These are phyloP conservation scores for Trichechus manatus DNA, from an alignment of 2,113 vertebrate species.

Conservation along the genomic window DNA sequence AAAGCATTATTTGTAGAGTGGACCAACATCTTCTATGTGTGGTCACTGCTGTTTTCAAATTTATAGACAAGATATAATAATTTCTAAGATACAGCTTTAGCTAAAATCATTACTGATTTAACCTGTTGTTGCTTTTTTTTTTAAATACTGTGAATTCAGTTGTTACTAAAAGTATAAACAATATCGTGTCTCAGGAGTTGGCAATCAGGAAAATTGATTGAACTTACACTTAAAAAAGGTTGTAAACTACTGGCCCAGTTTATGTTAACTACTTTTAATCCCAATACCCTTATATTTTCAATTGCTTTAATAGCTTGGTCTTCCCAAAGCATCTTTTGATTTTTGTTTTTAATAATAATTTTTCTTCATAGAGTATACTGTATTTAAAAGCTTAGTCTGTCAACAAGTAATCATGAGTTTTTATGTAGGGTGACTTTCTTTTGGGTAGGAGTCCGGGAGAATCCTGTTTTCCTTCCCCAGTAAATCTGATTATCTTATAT, in stretches of 20 bases:
- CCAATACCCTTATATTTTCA: slow-evolving; percentile 30
- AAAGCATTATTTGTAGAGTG: neutral
- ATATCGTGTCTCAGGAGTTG: neutral
- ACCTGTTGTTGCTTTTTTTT: slow-evolving; percentile 13
- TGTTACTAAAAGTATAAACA: slow-evolving; percentile 3
- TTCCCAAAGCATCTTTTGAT: slow-evolving; percentile 31
- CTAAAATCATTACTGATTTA: slow-evolving; percentile 55
- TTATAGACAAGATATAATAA: slow-evolving; percentile 3
- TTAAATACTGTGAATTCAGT: neutral
- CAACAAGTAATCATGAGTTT: slow-evolving; percentile 13
- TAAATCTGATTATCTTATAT: slow-evolving; percentile 51
- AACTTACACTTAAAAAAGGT: neutral
- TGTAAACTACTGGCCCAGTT: neutral
- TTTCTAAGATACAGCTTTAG: slow-evolving; percentile 40
- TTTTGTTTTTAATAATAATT: slow-evolving; percentile 38
- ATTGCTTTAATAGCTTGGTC: slow-evolving; percentile 22
- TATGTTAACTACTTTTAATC: slow-evolving; percentile 21
- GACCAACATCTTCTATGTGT: neutral
- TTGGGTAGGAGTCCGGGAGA: slow-evolving; percentile 19
- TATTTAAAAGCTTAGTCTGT: slow-evolving; percentile 48
- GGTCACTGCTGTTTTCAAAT: slow-evolving; percentile 14
- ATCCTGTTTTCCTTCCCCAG: slow-evolving; percentile 22
- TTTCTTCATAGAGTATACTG: neutral
- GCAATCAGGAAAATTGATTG: slow-evolving; percentile 51
- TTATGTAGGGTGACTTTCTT: slow-evolving; percentile 57